Percentiles rank a stretch among this genome's conserved stretches.
Evolutionary conservation across 1,140 invertebrate species (phyloP).

Genomic region (Lepidurus couesii): DNA sequence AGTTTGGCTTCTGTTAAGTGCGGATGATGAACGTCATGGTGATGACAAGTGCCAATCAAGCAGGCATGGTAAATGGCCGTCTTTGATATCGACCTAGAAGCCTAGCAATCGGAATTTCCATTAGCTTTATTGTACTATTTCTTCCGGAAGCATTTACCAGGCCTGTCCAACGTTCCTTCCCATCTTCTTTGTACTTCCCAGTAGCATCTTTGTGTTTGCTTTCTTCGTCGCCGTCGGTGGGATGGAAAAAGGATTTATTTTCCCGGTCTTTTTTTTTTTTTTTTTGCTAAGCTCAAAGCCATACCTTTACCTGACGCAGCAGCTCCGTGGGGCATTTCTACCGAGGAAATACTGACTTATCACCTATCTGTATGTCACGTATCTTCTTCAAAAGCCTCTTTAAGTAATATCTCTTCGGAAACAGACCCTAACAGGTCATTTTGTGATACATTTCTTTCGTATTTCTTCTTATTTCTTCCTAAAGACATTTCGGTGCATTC

Average conservation of each 20-base stretch:
- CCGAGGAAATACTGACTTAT: no score
- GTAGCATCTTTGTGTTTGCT: neutral
- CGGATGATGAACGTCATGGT: neutral
- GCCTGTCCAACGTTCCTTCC: neutral
- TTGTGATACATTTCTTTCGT: no score
- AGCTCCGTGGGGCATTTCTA: no score
- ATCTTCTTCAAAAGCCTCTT: no score
- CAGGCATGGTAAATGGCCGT: neutral
- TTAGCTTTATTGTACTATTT: conserved; percentile 5
- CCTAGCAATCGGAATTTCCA: conserved; percentile 15
- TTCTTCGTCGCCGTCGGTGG: neutral
- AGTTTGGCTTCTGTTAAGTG: neutral
- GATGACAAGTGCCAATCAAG: conserved; percentile 8
- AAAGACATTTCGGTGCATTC: no score
- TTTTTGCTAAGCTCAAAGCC: no score
- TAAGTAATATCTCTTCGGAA: no score
- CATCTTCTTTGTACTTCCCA: neutral
- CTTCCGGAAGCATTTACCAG: neutral
- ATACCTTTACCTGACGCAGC: no score
- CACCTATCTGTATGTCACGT: no score
- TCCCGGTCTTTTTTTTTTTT: no score
- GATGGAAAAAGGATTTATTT: neutral
- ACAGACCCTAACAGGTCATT: no score
- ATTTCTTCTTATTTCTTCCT: no score
- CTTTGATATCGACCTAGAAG: conserved; percentile 5